phyloP scores from a whole-genome alignment of 2,797 vertebrate species.

The Parauchenoglanis punctatus region DNA sequence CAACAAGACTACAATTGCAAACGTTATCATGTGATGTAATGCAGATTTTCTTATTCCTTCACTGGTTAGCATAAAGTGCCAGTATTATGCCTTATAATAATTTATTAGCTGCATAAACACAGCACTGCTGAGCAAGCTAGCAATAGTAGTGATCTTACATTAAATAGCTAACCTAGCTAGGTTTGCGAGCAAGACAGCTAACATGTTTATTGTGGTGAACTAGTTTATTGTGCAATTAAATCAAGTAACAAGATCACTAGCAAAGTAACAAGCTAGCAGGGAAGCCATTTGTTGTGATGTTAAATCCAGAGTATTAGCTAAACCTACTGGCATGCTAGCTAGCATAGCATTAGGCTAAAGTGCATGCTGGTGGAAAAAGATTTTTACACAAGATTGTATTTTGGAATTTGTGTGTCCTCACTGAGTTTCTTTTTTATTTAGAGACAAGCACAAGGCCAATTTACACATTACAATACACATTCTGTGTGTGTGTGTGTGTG shows the following conservation, averaged over 20 bases:
- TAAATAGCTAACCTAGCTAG: background rate
- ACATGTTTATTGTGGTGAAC: background rate
- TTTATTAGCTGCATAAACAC: background rate
- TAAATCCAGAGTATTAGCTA: background rate
- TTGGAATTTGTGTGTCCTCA: background rate
- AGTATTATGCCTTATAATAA: background rate
- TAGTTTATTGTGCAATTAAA: background rate
- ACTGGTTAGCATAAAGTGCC: background rate
- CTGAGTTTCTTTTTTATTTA: background rate
- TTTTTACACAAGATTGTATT: background rate
- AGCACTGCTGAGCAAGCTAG: background rate
- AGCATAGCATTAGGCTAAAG: background rate
- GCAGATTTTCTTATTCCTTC: background rate
- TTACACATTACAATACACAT: no score
- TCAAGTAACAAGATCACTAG: background rate
- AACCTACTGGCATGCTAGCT: background rate
- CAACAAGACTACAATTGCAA: background rate
- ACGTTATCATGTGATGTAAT: background rate
- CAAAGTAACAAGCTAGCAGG: background rate
- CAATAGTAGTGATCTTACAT: background rate
- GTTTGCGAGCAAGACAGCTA: background rate
- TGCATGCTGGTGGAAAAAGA: no score
- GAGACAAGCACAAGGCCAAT: background rate
- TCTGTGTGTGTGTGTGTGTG: background rate
- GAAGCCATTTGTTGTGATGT: background rate